Base-by-base conservation (phyloP, 2,797 vertebrate species). In the Poecilia picta region DNA sequence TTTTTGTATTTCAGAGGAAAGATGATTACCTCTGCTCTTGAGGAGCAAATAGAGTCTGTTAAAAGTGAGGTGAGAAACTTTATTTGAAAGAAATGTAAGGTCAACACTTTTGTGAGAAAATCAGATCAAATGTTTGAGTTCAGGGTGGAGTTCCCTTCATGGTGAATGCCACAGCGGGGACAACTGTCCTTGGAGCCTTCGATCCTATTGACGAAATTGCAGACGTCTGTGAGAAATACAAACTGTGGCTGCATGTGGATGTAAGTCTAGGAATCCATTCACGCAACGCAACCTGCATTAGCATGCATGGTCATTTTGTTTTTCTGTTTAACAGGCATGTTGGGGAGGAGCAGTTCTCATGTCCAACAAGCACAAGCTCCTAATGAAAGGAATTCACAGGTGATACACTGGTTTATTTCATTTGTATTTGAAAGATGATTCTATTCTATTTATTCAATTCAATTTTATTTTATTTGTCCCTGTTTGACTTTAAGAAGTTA, bases 291-390 rank as follows among this genome's bases (percentile, higher is more conserved):
- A 31, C 8, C 71, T 47, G 5, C 31, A 10, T 71, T 47, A 31
- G 8, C 39, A 73, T 20, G n/a, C 20, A 36, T 59, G 5, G 20
- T 2, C 20, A 11, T 2, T 55, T 41, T 25, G 33, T 18, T 70
- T 33, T 39, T 71, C 2, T 43, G 36, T 55, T 70, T 18, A 55
- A 81, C 93, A 97, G 97, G 97, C 96, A 36, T 97, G 96, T 53
- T 97, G 97, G 97, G 97, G 97, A 46, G 97, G 97, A 81, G 96
- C 95, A 4, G 97, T 95, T 73, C 92, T 97, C 90, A 57, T 97
- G 86, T 97, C 97, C 0, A 93, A 84, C 66, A 97, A 95, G 82
- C 95, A 97, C 71, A 66, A 92, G 72, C 92, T 90, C 76, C 93
- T 97, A 79, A 89, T 98, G 59, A 90, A 91, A 59, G 97, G 96